Evolutionary conservation across 2,113 vertebrate genomes (phyloP).

Genomic region (Lethenteron camtschaticum): DNA sequence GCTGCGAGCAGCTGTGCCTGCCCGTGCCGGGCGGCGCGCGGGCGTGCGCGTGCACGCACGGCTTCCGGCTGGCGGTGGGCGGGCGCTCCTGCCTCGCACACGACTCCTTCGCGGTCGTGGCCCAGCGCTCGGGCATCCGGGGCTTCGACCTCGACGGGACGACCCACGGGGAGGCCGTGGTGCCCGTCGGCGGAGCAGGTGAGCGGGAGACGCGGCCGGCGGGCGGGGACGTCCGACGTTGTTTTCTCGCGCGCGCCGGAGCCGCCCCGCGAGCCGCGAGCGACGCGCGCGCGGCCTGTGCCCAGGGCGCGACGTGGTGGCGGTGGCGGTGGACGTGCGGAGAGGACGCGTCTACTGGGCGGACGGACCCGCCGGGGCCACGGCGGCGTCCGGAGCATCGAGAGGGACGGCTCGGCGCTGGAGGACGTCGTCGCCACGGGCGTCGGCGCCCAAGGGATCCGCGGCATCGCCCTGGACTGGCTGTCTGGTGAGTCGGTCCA

Average conservation of each 20-base stretch:
- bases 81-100: constrained; percentile 22
- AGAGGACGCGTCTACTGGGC: constrained; percentile 25
- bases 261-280: constrained; percentile 14
- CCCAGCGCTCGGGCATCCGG: constrained; percentile 18
- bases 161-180: constrained; percentile 32
- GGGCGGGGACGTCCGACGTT: no score
- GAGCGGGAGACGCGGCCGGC: constrained; percentile 11
- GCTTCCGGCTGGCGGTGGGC: constrained; percentile 21
- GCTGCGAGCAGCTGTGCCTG: constrained; percentile 27
- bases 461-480: constrained; percentile 29
- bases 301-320: no score
- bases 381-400: constrained; percentile 19
- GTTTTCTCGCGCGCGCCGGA: no score
- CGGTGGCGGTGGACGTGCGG: constrained; percentile 12
- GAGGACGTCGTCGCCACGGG: constrained; percentile 16
- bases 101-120: constrained; percentile 26
- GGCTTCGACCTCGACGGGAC: constrained; percentile 33
- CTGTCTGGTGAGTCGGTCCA: constrained; percentile 18
- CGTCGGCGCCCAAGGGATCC: constrained; percentile 21
- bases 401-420: constrained; percentile 21
- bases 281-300: constrained; percentile 14
- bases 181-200: constrained; percentile 21
- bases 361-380: constrained; percentile 19
- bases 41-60: constrained; percentile 26
- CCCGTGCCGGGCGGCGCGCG: constrained; percentile 22